Evolutionary conservation across 2,888 invertebrate genomes (phyloP).

Genomic region (Oxycera nigricornis): DNA sequence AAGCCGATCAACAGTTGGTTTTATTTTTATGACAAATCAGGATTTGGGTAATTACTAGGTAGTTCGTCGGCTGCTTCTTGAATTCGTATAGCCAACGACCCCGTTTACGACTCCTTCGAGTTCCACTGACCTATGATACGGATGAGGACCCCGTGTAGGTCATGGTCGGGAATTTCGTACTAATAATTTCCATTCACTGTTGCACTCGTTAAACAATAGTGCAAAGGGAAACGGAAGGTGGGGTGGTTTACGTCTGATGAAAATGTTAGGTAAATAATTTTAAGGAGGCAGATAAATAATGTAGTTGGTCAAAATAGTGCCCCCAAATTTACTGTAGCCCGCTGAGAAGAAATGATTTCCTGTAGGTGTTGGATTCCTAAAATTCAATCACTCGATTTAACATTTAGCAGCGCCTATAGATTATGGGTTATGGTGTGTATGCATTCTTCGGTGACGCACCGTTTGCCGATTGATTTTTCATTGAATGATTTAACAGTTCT

Average conservation of each 20-base stretch:
- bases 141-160: conserved; percentile 1
- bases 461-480: no score
- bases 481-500: no score
- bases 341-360: no score
- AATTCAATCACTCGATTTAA: no score
- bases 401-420: no score
- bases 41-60: conserved; percentile 52
- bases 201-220: neutral
- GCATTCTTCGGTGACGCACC: no score
- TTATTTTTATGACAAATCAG: conserved; percentile 52
- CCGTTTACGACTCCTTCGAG: conserved; percentile 29
- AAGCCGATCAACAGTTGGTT: conserved; percentile 59
- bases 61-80: conserved; percentile 21
- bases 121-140: neutral
- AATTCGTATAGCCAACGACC: conserved; percentile 30
- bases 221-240: neutral
- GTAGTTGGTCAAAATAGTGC: no score
- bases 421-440: no score
- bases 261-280: no score
- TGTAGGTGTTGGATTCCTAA: no score
- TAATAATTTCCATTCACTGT: neutral
- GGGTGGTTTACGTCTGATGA: neutral
- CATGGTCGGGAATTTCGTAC: conserved; percentile 15
- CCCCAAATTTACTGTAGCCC: no score
- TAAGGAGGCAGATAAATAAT: no score